A percentile compares a stretch with the other conserved stretches of the same genome.
These are phyloP conservation scores for Ametastegia equiseti DNA, from an alignment of 2,888 invertebrate genomes.

Conservation along the genomic window DNA sequence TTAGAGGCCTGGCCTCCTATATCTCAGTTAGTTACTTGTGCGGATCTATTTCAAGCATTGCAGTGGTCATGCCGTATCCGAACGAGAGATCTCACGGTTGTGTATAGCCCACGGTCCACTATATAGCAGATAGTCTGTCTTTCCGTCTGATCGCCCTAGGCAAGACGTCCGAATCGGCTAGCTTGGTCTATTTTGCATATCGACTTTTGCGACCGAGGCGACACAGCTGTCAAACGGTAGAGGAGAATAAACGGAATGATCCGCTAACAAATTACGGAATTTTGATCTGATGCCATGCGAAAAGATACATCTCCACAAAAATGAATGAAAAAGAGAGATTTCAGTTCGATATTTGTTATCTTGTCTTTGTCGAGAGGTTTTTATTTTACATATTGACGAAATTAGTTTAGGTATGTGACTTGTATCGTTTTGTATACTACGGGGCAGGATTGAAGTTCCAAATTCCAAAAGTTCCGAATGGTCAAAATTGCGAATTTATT, in stretches of 20 bases:
- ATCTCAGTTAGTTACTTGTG: slow-evolving; percentile 35
- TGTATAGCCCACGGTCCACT: background rate
- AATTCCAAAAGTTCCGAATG: too few relatives aligned
- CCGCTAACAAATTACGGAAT: background rate
- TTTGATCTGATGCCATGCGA: too few relatives aligned
- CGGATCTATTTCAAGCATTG: slow-evolving; percentile 41
- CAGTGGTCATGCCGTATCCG: background rate
- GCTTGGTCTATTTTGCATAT: slow-evolving; percentile 19
- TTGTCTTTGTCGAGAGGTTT: too few relatives aligned
- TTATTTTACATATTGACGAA: too few relatives aligned
- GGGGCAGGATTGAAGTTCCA: too few relatives aligned
- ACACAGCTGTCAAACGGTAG: background rate
- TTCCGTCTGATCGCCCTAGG: background rate
- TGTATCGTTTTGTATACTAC: too few relatives aligned
- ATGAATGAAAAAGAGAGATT: too few relatives aligned
- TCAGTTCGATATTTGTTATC: too few relatives aligned
- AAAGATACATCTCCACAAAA: too few relatives aligned
- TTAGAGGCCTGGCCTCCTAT: slow-evolving; percentile 43
- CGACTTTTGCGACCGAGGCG: background rate
- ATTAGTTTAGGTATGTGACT: too few relatives aligned
- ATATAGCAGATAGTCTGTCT: background rate
- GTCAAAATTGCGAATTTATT: too few relatives aligned
- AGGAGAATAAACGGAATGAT: background rate
- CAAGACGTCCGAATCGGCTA: background rate
- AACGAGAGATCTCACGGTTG: slow-evolving; percentile 5